A percentile compares a stretch with the other conserved stretches of the same genome.
Evolutionary conservation across 2,797 vertebrate species (phyloP).

Genomic region (Choloepus didactylus): DNA sequence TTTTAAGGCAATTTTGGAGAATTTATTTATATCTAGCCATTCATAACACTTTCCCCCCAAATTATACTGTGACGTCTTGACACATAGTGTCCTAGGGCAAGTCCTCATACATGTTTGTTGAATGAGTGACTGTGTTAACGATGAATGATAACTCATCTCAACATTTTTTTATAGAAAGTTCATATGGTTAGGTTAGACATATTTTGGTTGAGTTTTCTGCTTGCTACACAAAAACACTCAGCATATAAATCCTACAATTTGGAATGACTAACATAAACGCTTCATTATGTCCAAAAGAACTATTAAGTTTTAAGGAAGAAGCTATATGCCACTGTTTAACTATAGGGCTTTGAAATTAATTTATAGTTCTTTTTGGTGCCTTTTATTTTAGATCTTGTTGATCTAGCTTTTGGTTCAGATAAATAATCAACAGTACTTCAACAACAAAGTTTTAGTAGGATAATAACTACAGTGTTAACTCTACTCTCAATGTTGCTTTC

Average conservation of each 20-base stretch:
- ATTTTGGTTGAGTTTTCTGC: background rate
- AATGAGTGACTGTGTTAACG: background rate
- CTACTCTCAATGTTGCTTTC: background rate
- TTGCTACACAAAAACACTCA: background rate
- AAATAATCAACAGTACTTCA: background rate
- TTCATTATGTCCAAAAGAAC: background rate
- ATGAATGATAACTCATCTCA: background rate
- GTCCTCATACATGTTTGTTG: background rate
- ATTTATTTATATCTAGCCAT: background rate
- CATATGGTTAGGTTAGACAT: background rate
- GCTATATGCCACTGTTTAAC: background rate
- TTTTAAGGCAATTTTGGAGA: background rate
- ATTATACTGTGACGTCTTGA: background rate
- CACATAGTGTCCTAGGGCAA: background rate
- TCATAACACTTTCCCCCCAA: background rate
- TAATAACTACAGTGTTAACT: background rate
- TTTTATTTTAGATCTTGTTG: background rate
- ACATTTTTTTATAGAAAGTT: background rate
- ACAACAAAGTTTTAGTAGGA: background rate
- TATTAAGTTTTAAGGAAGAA: conserved; percentile 2
- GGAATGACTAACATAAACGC: background rate
- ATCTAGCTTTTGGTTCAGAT: background rate
- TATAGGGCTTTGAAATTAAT: background rate
- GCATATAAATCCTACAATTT: conserved; percentile 2
- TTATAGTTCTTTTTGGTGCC: background rate